Conservation (phyloP, 2,113 vertebrate genomes). For the Phocoena phocoena region DNA sequence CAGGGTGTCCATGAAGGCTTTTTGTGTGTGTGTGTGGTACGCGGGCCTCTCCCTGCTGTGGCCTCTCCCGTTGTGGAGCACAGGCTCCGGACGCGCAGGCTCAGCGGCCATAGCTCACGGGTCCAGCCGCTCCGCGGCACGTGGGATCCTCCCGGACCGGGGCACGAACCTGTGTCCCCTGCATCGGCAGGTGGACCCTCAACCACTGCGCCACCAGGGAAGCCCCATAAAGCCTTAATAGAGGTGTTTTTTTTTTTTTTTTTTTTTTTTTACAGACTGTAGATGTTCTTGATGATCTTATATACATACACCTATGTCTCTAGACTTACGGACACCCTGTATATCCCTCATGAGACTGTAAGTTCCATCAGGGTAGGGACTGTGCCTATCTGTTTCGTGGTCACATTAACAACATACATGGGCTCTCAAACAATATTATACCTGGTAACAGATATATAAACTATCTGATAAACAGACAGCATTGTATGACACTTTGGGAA, state of each 20-base stretch:
- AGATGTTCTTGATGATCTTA: background rate
- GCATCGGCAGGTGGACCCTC: too few relatives aligned
- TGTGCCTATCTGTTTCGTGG: background rate
- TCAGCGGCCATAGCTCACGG: too few relatives aligned
- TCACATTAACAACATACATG: background rate
- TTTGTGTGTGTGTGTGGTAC: too few relatives aligned
- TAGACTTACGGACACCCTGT: background rate
- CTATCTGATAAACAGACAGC: background rate
- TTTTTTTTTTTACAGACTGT: background rate
- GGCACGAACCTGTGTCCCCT: too few relatives aligned
- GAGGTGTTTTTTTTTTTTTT: background rate
- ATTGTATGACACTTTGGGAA: background rate
- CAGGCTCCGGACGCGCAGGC: too few relatives aligned
- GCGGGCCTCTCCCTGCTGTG: too few relatives aligned
- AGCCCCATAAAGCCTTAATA: background rate
- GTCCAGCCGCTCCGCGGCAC: too few relatives aligned
- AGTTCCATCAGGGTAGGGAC: background rate
- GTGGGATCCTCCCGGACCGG: too few relatives aligned
- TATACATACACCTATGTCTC: background rate
- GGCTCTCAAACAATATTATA: background rate
- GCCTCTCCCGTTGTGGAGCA: too few relatives aligned
- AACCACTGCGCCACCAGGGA: too few relatives aligned
- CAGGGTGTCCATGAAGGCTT: background rate
- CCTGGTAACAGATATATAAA: background rate
- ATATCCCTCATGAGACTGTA: background rate